Base-by-base conservation (phyloP, 2,888 invertebrate species). In the Sussaba pulchella region DNA sequence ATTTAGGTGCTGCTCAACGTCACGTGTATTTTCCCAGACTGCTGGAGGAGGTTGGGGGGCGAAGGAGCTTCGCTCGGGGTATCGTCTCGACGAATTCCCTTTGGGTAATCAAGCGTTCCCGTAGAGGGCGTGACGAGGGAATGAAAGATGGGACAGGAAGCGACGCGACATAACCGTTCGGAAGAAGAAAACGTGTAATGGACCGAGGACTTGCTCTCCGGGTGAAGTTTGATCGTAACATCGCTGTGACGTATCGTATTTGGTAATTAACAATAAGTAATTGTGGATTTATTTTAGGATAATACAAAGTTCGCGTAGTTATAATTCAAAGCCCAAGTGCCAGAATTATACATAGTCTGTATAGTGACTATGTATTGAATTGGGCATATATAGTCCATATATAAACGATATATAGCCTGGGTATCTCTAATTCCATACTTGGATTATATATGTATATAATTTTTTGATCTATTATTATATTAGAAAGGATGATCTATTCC, bases 1-100 rank as follows among this genome's bases (percentile, higher is more conserved):
- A 81, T 81, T 81, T 81, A 81, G 77, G 70, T 77, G 41, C 77
- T 73, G 77, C 73, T 77, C 70, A 77, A 81, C 81, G 81, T 81
- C 81, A 81, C 81, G 70, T 81, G 81, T 77, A 81, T 69, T 64
- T 81, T 81, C 81, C 77, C 81, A 81, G 81, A 81, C 77, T 73
- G 57, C 70, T 66, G 69, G 57, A 50, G 64, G 43, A 36, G 39
- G 69, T 47, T 24, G 64, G 43, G 71, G 21, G 64, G 26, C 43
- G 36, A 24, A 10, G 63, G 59, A 64, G 70, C 77, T 81, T 81
- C 73, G 52, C 70, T 77, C 70, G 45, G 50, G 70, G 73, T 70
- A 73, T 81, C 69, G 77, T 81, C 81, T 74, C 73, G 73, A 73
- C 69, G 43, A 77, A 77, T 81, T 77, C 70, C 70, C 81, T 81